A percentile compares a stretch with the other conserved stretches of the same genome.
Evolutionary conservation across 2,113 vertebrate genomes (phyloP).

Genomic region (Pseudopipra pipra): DNA sequence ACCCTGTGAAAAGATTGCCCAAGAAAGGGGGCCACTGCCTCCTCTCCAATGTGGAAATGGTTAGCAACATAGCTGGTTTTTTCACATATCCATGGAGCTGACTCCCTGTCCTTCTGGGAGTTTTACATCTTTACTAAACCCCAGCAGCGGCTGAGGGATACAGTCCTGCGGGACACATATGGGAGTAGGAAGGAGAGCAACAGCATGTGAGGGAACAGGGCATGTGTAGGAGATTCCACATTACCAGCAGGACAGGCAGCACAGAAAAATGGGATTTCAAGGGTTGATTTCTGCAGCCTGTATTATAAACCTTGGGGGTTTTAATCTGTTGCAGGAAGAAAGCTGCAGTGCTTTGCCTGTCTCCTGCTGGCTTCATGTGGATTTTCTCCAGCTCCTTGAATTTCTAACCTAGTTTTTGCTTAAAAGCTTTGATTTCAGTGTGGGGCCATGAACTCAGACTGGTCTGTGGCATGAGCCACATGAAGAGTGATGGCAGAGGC

Average conservation of each 20-base stretch:
- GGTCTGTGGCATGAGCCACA: not conserved
- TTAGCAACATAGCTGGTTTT: not conserved
- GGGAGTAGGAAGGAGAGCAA: not conserved
- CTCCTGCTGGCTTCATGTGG: not conserved
- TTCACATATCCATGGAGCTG: not conserved
- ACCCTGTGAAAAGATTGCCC: not conserved
- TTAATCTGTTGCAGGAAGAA: not conserved
- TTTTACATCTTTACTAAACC: not conserved
- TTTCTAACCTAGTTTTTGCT: not conserved
- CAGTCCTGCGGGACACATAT: accelerated
- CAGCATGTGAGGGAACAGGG: accelerated
- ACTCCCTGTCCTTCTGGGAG: not conserved
- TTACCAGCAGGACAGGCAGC: not conserved
- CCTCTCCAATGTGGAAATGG: not conserved
- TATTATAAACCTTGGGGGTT: not conserved
- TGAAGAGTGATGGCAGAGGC: not conserved
- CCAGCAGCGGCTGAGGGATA: not conserved
- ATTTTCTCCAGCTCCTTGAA: not conserved
- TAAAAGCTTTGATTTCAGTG: not conserved
- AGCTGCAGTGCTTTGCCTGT: accelerated
- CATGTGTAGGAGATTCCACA: accelerated
- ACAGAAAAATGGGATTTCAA: not conserved
- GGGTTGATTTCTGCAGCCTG: not conserved
- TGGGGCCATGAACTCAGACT: not conserved
- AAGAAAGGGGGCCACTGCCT: not conserved